Base-by-base conservation (phyloP, 2,113 vertebrate species). In the Catharus bicknelli region DNA sequence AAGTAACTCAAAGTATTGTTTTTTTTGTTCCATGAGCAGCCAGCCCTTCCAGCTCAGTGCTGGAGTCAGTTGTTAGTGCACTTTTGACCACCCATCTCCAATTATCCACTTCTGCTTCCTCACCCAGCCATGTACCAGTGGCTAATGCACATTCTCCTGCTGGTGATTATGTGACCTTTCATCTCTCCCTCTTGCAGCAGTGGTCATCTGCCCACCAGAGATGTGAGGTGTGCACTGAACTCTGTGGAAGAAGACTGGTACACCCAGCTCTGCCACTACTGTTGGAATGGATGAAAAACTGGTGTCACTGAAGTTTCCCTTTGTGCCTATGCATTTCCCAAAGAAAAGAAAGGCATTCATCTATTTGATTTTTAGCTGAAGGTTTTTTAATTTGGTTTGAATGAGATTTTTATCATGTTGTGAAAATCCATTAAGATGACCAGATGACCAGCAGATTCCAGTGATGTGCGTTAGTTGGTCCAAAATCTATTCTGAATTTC, bases 41-140 rank as follows among this genome's bases (percentile, higher is more conserved):
- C 29, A 43, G 27, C 85, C 25, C 36, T 77, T 74, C 57, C 73
- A 95, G 34, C 36, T 70, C 13, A 4, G 51, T 40, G 32, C 32
- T 67, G 54, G 5, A 91, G 36, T 54, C 43, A 51, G 22, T 63
- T 69, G 12, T 58, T 66, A 45, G 34, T 48, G 38, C 47, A 74
- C n/a, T 61, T 77, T 90, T 77, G 43, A 66, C 20, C 26, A 62
- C 47, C 26, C 38, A 30, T 74, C 32, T 88, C 85, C 73, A 91
- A 51, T 86, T 86, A 70, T 22, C 68, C 61, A 27, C 47, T 86
- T 70, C 27, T 86, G 51, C 22, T 83, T 83, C 78, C 72, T 90
- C 79, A 61, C 16, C 30, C 15, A 22, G 27, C 29, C 47, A 42
- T 0, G 0, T 17, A 11, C 23, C 0, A 0, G 22, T 67, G 45